phyloP scores from a whole-genome alignment of 2,888 invertebrate species.

The Muschampia plurimacula region DNA sequence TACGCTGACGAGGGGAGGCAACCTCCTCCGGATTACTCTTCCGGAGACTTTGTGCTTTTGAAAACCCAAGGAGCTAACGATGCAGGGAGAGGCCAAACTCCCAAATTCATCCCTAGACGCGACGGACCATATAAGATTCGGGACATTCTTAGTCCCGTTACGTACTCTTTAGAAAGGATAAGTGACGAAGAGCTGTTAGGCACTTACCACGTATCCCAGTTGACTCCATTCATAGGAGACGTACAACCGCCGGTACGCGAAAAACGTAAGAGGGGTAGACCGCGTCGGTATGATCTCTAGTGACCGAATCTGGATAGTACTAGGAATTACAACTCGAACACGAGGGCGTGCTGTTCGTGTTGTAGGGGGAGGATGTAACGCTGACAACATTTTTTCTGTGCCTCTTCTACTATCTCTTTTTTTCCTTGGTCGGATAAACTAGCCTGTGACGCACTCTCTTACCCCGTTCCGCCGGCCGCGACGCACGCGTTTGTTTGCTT shows the following conservation, averaged over 20 bases:
- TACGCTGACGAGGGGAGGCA: neutral
- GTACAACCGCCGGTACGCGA: neutral
- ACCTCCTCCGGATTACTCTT: neutral
- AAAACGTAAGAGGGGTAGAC: slow-evolving; percentile 5
- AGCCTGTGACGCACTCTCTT: too few species aligned
- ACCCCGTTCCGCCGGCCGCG: too few species aligned
- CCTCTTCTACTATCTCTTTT: too few species aligned
- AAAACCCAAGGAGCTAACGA: slow-evolving; percentile 2
- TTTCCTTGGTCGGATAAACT: too few species aligned
- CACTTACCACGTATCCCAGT: neutral
- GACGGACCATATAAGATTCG: neutral
- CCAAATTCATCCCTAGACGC: neutral
- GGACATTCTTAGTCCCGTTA: neutral
- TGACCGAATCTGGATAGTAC: neutral
- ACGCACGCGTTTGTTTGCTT: too few species aligned
- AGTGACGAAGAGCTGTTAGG: neutral
- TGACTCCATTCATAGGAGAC: slow-evolving; percentile 5
- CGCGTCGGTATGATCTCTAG: neutral
- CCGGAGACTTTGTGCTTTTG: neutral
- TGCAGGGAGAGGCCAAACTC: neutral
- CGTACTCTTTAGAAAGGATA: neutral
- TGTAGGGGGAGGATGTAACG: slow-evolving; percentile 5
- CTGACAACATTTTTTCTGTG: neutral
- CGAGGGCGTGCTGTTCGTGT: neutral
- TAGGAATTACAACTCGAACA: neutral